Evolutionary conservation across 2,888 invertebrate genomes (phyloP).

Genomic region (Microctonus brassicae): DNA sequence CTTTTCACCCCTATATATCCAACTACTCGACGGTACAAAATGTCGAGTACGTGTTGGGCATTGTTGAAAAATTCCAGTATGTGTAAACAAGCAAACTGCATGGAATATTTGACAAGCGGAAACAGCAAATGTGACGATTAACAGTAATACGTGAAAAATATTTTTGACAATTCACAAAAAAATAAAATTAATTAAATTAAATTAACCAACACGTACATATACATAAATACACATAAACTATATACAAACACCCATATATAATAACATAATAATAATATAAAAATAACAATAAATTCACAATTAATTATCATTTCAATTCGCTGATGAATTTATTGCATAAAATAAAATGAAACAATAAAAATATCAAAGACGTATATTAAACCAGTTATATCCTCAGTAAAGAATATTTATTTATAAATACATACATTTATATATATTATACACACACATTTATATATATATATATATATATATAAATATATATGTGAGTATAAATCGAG

Average conservation of each 20-base stretch:
- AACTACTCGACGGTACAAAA: slow-evolving; percentile 5
- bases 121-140: slow-evolving; percentile 21
- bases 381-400: slow-evolving; percentile 15
- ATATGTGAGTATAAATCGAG: not conserved
- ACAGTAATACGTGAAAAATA: slow-evolving; percentile 18
- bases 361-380: slow-evolving; percentile 5
- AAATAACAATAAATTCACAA: too few species aligned
- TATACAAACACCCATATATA: too few species aligned
- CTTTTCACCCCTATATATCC: not conserved
- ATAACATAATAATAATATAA: too few species aligned
- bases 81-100: slow-evolving; percentile 12
- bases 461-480: not conserved
- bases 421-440: not conserved
- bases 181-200: too few species aligned
- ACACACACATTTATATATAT: too few species aligned
- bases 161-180: slow-evolving; percentile 1
- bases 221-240: too few species aligned
- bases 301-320: too few species aligned
- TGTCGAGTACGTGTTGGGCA: slow-evolving; percentile 34
- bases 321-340: not conserved
- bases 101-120: not conserved
- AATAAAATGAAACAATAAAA: not conserved
- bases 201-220: too few species aligned
- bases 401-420: not conserved
- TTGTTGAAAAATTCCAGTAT: slow-evolving; percentile 8